A percentile compares a stretch with the other conserved stretches of the same genome.
Conservation (phyloP, 2,797 vertebrate species). For the Florisuga fusca region DNA sequence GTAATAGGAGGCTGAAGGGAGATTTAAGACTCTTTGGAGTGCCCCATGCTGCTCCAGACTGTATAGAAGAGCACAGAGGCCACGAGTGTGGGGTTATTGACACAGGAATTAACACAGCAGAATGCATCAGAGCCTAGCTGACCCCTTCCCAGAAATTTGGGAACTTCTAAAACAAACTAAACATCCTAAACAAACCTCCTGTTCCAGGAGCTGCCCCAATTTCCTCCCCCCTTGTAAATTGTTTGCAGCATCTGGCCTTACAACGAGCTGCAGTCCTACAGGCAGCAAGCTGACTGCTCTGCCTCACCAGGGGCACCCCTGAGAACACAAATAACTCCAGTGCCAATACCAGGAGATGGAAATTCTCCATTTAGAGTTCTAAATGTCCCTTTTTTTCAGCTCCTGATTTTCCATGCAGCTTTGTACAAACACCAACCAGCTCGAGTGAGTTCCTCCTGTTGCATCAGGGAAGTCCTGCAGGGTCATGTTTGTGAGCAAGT, state of each 20-base stretch:
- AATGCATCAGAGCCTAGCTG: background rate
- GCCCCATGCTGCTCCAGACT: background rate
- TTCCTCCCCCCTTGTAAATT: background rate
- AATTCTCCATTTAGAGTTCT: background rate
- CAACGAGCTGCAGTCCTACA: fast-evolving
- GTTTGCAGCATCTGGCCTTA: background rate
- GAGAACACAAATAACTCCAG: background rate
- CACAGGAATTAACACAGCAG: background rate
- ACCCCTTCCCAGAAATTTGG: background rate
- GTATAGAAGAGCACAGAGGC: slow-evolving; percentile 9
- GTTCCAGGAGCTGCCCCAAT: background rate
- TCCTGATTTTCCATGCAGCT: background rate
- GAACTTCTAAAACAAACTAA: background rate
- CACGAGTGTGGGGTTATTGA: fast-evolving
- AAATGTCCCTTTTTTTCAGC: background rate
- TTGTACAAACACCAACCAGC: background rate
- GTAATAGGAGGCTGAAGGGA: background rate
- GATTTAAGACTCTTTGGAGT: background rate
- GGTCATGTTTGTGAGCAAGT: background rate
- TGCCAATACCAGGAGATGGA: fast-evolving
- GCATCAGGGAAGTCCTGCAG: background rate
- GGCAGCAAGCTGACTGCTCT: fast-evolving
- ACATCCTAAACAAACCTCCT: too few relatives aligned
- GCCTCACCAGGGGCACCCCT: fast-evolving
- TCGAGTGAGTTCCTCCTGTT: background rate